Evolutionary conservation across 1,140 invertebrate genomes (phyloP).

Genomic region (Gryon sp.): DNA sequence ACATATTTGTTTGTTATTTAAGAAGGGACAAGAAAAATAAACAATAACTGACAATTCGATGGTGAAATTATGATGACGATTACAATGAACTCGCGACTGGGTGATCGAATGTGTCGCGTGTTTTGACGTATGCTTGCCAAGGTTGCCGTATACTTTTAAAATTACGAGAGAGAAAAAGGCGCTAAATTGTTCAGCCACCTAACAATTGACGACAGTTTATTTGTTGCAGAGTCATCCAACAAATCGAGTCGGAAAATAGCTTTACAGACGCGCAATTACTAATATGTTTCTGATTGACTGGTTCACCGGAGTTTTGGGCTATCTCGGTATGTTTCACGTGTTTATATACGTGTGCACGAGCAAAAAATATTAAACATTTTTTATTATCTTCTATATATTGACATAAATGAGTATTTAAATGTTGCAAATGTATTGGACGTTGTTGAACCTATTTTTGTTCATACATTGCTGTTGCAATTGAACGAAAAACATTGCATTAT

Average conservation of each 20-base stretch:
- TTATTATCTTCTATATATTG: too few species aligned
- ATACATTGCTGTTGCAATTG: too few species aligned
- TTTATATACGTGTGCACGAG: neutral
- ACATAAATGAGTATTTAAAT: too few species aligned
- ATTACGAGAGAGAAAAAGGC: slow-evolving; percentile 1
- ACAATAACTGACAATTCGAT: too few species aligned
- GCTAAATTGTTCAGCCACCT: neutral
- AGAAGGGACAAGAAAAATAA: too few species aligned
- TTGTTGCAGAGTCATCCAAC: slow-evolving; percentile 78
- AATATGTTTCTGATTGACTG: slow-evolving; percentile 99
- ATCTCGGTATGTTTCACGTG: slow-evolving; percentile 88
- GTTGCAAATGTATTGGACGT: too few species aligned
- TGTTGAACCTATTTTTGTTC: too few species aligned
- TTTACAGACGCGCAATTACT: slow-evolving; percentile 47
- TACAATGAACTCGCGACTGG: too few species aligned
- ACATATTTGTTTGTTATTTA: too few species aligned
- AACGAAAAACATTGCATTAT: too few species aligned
- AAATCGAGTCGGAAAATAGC: slow-evolving; percentile 57
- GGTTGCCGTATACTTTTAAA: slow-evolving; percentile 15
- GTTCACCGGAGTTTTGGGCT: slow-evolving; percentile 97
- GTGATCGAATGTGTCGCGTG: slow-evolving; percentile 6
- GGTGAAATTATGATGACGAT: too few species aligned
- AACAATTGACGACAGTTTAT: slow-evolving; percentile 30
- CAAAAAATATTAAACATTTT: too few species aligned
- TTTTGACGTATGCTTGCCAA: slow-evolving; percentile 55